These are phyloP conservation scores for Mohoua ochrocephala DNA, from an alignment of 2,113 vertebrate species.

Conservation along the genomic window DNA sequence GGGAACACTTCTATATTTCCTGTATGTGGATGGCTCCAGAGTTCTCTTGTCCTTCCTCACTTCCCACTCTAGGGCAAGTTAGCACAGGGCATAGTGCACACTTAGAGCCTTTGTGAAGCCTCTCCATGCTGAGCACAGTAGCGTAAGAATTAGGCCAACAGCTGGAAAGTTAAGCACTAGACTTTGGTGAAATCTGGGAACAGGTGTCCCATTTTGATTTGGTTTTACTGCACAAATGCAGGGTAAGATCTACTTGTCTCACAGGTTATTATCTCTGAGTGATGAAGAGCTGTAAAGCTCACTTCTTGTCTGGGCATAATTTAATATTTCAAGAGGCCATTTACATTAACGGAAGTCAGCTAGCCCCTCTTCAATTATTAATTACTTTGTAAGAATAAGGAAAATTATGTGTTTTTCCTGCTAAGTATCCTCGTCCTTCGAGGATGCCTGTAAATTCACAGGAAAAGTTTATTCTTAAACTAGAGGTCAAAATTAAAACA, in stretches of 20 bases:
- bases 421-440: not conserved
- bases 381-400: constrained; percentile 1
- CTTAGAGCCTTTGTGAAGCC: not conserved
- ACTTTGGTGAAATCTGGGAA: not conserved
- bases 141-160: not conserved
- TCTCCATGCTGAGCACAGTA: not conserved
- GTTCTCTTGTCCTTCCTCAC: not conserved
- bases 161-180: not conserved
- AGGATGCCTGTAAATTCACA: not conserved
- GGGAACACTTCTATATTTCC: not conserved
- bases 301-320: constrained; percentile 25
- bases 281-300: constrained; percentile 48
- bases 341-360: constrained; percentile 52
- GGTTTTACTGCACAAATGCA: not conserved
- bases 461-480: not conserved
- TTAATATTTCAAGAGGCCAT: constrained; percentile 58
- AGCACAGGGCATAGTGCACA: not conserved
- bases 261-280: constrained; percentile 41
- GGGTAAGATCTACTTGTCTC: not conserved
- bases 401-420: constrained; percentile 25
- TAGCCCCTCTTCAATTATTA: constrained; percentile 40
- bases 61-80: accelerated
- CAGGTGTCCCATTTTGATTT: not conserved
- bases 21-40: accelerated
- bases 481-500: not conserved